Evolutionary conservation across 2,113 vertebrate species (phyloP), one percentile per base, ranked within the genome.

Genomic region (Synchiropus splendidus): DNA sequence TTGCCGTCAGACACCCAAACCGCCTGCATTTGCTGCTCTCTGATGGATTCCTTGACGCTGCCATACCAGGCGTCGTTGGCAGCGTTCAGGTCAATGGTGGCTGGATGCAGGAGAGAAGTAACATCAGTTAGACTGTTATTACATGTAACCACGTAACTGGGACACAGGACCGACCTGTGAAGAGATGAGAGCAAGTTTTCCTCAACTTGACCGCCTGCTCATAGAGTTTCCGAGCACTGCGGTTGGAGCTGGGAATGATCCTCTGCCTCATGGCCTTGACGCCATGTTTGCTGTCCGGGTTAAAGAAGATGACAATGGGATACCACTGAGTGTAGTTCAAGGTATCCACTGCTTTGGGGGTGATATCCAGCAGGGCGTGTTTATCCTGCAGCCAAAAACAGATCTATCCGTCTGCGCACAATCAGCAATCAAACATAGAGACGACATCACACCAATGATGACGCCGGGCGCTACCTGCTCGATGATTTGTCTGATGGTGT

Each of bases 291-390:
- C 82, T 94, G 75, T 98, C 95, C 2, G 93, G 92, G 77, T 93
- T 94, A 53, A 98, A 85, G 73, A 98, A 93, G 27, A 98, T 67
- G 51, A 98, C 95, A 41, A 98, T 97, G 16, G 95, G 95, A 70
- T 97, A 98, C 95, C 95, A 98, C 75, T 98, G 95, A 8, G 93
- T 98, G 44, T 98, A 98, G 77, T 98, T 98, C 39, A 98, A 65
- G 3, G 95, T 86, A 76, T 98, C 95, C 60, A 98, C 95, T 0
- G 95, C 95, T 78, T 97, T 98, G 9, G 94, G 95, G 16, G 95
- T 97, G 50, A 98, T 92, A 9, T 98, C 95, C 53, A 99, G 67
- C 5, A 99, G 77, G 18, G 94, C 95, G 0, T 99, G 95, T 13
- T 64, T 89, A 37, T 95, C 87, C 94, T 98, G 75, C 71, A 31